A percentile compares a stretch with the other conserved stretches of the same genome.
These are phyloP conservation scores for Torymus auratus DNA, from an alignment of 2,888 invertebrate species.

Conservation along the genomic window DNA sequence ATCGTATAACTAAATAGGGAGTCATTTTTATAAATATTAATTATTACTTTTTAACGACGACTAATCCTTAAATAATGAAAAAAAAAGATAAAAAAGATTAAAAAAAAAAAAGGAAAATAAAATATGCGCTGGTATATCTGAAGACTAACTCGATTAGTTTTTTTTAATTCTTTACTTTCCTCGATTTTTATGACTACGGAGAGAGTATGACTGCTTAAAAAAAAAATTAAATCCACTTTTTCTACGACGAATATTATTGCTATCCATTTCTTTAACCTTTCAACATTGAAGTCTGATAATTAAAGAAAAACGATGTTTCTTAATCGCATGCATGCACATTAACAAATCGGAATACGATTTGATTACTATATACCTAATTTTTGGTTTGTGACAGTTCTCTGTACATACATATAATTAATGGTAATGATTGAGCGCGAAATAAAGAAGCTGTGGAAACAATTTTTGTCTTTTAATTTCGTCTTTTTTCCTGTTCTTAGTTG, in stretches of 20 bases:
- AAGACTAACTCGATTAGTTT: constrained; percentile 27
- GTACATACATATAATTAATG: constrained; percentile 71
- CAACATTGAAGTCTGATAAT: constrained; percentile 48
- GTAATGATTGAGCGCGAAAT: constrained; percentile 71
- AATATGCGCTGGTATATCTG: constrained; percentile 30
- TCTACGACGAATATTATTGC: constrained; percentile 58
- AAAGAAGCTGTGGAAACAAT: constrained; percentile 69
- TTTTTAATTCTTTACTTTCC: constrained; percentile 47
- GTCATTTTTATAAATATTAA: constrained; percentile 52
- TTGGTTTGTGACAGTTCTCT: constrained; percentile 68
- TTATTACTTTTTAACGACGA: constrained; percentile 52
- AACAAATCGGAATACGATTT: constrained; percentile 36
- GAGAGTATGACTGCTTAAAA: constrained; percentile 53
- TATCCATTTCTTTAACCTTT: constrained; percentile 41
- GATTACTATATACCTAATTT: constrained; percentile 29
- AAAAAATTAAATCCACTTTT: constrained; percentile 62
- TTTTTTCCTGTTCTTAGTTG: too few relatives aligned
- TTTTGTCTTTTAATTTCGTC: too few relatives aligned
- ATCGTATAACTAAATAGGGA: constrained; percentile 38
- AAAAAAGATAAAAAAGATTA: too few relatives aligned
- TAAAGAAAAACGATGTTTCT: constrained; percentile 48
- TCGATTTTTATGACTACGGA: constrained; percentile 46
- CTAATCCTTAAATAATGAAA: constrained; percentile 47
- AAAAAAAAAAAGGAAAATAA: constrained; percentile 35
- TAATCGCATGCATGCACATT: constrained; percentile 43